Conservation (phyloP, 2,888 invertebrate species). For the Melieria picta region DNA sequence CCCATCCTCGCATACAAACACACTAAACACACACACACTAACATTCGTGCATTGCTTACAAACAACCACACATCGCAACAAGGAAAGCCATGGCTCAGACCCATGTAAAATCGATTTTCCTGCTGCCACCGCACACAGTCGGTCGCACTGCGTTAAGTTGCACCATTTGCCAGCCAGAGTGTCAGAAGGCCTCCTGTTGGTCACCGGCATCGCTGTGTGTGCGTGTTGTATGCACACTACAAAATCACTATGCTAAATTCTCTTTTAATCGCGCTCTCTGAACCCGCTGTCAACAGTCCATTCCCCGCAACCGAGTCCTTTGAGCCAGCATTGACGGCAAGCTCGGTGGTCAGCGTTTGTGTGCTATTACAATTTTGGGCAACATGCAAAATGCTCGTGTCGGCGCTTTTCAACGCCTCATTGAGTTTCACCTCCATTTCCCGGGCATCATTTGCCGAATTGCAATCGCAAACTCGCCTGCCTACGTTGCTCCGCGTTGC, state of each 20-base stretch:
- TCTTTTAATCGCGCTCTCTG: slow-evolving; percentile 33
- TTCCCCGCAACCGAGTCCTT: not conserved
- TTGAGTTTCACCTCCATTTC: no score
- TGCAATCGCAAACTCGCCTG: no score
- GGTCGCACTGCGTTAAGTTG: no score
- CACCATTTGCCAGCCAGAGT: not conserved
- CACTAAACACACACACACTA: not conserved
- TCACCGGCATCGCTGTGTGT: slow-evolving; percentile 18
- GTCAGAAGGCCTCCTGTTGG: slow-evolving; percentile 6
- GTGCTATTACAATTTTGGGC: no score
- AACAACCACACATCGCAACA: not conserved
- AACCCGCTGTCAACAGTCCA: slow-evolving; percentile 14
- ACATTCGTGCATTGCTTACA: not conserved
- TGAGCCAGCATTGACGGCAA: not conserved
- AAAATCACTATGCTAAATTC: slow-evolving; percentile 22
- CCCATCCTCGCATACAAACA: not conserved
- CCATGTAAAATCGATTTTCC: not conserved
- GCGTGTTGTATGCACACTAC: no score
- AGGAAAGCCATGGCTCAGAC: not conserved
- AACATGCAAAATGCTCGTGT: no score
- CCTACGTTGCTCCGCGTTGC: no score
- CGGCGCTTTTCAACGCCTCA: no score
- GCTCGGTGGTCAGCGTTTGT: not conserved
- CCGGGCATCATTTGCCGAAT: no score
- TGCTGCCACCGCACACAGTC: no score